Percentiles rank a stretch among this genome's conserved stretches.
These are phyloP conservation scores for Amazona guildingii DNA, from an alignment of 2,113 vertebrate species.

Conservation along the genomic window DNA sequence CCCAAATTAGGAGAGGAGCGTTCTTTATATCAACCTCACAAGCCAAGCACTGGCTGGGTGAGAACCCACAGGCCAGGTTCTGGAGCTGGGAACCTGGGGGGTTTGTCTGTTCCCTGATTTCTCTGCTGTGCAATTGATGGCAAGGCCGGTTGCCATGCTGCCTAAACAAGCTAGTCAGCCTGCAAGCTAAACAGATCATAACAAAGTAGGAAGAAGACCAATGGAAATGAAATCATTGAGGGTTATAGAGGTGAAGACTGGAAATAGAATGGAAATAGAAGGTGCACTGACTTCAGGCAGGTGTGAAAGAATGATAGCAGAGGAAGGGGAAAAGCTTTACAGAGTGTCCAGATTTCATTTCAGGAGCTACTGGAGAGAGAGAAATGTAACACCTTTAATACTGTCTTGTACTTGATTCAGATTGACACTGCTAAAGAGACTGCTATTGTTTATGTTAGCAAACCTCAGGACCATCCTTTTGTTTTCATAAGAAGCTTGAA, in stretches of 20 bases:
- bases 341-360: neutral
- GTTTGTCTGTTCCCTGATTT: neutral
- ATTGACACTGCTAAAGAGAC: neutral
- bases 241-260: neutral
- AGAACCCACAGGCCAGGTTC: neutral
- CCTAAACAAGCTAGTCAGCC: neutral
- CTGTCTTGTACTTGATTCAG: neutral
- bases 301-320: neutral
- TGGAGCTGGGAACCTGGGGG: neutral
- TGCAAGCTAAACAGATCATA: neutral
- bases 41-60: neutral
- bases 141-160: neutral
- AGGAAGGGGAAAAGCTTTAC: neutral
- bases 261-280: neutral
- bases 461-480: neutral
- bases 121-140: neutral
- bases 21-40: neutral
- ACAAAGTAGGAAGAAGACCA: neutral
- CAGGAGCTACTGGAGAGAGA: neutral
- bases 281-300: neutral
- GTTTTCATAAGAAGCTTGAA: neutral
- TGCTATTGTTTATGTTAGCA: neutral
- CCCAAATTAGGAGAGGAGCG: neutral
- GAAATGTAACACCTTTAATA: neutral
- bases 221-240: neutral